Evolutionary conservation across 2,888 invertebrate genomes (phyloP).

Genomic region (Cephus sareptanus): DNA sequence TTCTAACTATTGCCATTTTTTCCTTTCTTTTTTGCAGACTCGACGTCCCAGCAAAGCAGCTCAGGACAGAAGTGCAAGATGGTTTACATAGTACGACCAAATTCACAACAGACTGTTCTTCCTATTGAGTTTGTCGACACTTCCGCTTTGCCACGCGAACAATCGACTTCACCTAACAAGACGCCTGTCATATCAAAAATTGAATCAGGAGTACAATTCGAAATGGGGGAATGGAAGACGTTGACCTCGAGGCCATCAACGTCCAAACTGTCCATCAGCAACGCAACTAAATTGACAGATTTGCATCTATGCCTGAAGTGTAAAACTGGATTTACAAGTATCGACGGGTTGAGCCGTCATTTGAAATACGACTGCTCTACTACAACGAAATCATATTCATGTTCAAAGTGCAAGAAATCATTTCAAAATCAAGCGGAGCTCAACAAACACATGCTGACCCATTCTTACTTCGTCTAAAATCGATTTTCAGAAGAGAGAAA

Average conservation of each 20-base stretch:
- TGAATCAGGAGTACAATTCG: not conserved
- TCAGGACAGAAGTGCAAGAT: not conserved
- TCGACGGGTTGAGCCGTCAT: not conserved
- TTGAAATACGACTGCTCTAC: not conserved
- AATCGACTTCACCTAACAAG: not conserved
- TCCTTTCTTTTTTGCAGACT: too few relatives aligned
- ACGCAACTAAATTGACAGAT: not conserved
- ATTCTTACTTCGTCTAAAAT: not conserved
- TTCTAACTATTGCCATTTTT: too few relatives aligned
- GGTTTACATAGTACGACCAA: not conserved
- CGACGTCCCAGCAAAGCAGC: too few relatives aligned
- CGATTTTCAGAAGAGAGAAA: too few relatives aligned
- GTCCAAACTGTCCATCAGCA: not conserved
- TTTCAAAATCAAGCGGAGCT: not conserved
- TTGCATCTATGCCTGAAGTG: not conserved
- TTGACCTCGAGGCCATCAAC: not conserved
- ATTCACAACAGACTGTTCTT: not conserved
- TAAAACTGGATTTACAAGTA: conserved; percentile 3
- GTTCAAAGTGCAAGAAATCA: not conserved
- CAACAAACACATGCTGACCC: conserved; percentile 6
- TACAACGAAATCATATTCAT: not conserved
- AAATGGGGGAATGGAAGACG: not conserved
- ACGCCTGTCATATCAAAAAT: not conserved
- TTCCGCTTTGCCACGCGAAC: not conserved
- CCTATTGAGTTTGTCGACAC: not conserved